Evolutionary conservation across 2,113 vertebrate species (phyloP).

Genomic region (Pachyramphus minor): DNA sequence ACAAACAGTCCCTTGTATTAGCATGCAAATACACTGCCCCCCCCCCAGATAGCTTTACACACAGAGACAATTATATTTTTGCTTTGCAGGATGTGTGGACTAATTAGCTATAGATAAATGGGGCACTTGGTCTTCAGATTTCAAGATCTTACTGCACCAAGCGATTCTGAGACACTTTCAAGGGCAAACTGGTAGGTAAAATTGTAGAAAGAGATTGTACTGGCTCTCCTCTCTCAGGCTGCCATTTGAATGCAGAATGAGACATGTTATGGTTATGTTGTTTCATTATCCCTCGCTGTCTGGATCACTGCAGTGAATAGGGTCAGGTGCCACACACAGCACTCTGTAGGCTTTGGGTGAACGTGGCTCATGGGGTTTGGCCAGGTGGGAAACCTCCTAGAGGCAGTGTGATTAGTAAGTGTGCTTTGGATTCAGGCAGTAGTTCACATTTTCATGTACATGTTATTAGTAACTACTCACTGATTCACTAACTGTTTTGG

Average conservation of each 20-base stretch:
- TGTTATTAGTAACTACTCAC: background rate
- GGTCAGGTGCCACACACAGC: background rate
- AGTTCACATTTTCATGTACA: background rate
- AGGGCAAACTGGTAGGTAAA: slow-evolving; percentile 13
- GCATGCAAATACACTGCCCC: slow-evolving; percentile 36
- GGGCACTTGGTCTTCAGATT: slow-evolving; percentile 27
- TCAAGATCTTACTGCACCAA: slow-evolving; percentile 24
- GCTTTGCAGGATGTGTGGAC: background rate
- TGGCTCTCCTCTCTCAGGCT: background rate
- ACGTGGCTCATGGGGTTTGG: background rate
- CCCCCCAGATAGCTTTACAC: slow-evolving; percentile 37
- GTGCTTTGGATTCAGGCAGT: background rate
- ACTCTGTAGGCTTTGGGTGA: background rate
- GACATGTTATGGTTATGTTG: background rate
- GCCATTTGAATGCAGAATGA: background rate
- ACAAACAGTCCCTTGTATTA: slow-evolving; percentile 22
- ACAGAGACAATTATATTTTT: slow-evolving; percentile 43
- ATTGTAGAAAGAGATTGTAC: background rate
- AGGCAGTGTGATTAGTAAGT: background rate
- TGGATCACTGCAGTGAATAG: background rate
- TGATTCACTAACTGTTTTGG: background rate
- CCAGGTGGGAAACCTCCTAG: background rate
- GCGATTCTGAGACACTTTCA: slow-evolving; percentile 25
- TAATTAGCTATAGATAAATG: slow-evolving; percentile 17
- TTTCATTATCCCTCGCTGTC: background rate